Base-by-base conservation (phyloP, 2,113 vertebrate genomes). In the Hemichromis elongatus region DNA sequence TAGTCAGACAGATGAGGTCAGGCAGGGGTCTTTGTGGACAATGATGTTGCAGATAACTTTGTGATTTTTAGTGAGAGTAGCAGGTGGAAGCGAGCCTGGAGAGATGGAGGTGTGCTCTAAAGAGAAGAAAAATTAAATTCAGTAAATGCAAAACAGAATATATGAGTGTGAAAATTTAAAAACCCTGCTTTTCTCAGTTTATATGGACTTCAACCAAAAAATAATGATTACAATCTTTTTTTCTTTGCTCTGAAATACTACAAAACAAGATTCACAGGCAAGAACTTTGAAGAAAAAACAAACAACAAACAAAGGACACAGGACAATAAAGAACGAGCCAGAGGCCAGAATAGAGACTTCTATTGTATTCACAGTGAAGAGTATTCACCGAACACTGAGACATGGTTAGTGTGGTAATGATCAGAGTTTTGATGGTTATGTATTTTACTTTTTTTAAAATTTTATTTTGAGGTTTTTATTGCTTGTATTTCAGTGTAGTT, bases 81-180 rank as follows among this genome's bases (percentile, higher is more conserved):
- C 57, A 61, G 57, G 9, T 61, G 57, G 30, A 35, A 61, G 30
- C 2, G 1, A 35, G 30, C 57, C 18, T 1, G 57, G 57, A 61
- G 30, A 61, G 30, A 61, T 61, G 18, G 57, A 61, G 57, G 30
- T 61, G 57, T 61, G 57, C 30, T 12, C 57, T 61, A 35, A 61
- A 61, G 30, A 61, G 57, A 61, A 61, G 57, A 61, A 18, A 3
- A 61, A 61, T 61, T 16, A 61, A 61, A 61, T 30, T 61, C 57
- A 61, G 57, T 61, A 61, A 35, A 61, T 35, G 57, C 9, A 0
- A 61, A 61, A 35, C 35, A 7, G 57, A 61, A 61, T 61, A 35
- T 35, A 61, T 3, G 57, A 35, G 18, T 61, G 57, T 35, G 57
- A 61, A n/a, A n/a, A n/a, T n/a, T n/a, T n/a, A n/a, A n/a, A n/a